Percentiles rank a stretch among this genome's conserved stretches.
These are phyloP conservation scores for Drosophila novamexicana DNA, from an alignment of 1,140 invertebrate genomes.

Conservation along the genomic window DNA sequence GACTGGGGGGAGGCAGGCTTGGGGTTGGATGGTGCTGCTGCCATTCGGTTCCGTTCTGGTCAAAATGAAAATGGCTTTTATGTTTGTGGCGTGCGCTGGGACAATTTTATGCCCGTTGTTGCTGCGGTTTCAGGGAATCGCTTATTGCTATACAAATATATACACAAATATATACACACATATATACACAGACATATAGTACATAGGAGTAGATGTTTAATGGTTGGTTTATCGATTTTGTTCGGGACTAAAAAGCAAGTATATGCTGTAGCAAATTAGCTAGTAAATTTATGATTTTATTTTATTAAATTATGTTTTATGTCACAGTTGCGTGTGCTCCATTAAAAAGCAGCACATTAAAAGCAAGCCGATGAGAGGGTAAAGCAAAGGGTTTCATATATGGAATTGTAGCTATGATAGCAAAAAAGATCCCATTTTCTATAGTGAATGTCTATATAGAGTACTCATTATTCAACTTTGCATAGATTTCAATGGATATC, in stretches of 20 bases:
- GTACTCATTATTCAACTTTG: too few relatives aligned
- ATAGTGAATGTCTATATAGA: too few relatives aligned
- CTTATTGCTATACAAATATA: constrained; percentile 2
- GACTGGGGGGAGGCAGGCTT: constrained; percentile 6
- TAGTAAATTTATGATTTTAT: constrained; percentile 49
- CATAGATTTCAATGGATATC: too few relatives aligned
- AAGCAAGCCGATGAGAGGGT: neutral
- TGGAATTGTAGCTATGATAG: neutral
- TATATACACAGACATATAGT: neutral
- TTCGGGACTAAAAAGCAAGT: constrained; percentile 4
- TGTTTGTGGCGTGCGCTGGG: constrained; percentile 72
- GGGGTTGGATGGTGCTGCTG: constrained; percentile 6
- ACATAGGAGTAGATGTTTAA: constrained; percentile 28
- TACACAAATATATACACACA: constrained; percentile 2
- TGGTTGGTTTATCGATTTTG: constrained; percentile 51
- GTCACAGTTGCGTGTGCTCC: constrained; percentile 17
- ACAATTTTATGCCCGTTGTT: constrained; percentile 62
- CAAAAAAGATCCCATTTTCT: too few relatives aligned
- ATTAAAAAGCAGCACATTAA: constrained; percentile 2
- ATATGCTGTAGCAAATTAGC: constrained; percentile 17
- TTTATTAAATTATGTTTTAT: constrained; percentile 42
- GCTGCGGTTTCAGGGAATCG: constrained; percentile 65
- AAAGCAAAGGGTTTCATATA: neutral
- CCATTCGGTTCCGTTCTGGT: constrained; percentile 30
- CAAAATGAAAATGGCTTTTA: constrained; percentile 80